Conservation (phyloP, 2,113 vertebrate species). For the Pelvicachromis taeniatus region DNA sequence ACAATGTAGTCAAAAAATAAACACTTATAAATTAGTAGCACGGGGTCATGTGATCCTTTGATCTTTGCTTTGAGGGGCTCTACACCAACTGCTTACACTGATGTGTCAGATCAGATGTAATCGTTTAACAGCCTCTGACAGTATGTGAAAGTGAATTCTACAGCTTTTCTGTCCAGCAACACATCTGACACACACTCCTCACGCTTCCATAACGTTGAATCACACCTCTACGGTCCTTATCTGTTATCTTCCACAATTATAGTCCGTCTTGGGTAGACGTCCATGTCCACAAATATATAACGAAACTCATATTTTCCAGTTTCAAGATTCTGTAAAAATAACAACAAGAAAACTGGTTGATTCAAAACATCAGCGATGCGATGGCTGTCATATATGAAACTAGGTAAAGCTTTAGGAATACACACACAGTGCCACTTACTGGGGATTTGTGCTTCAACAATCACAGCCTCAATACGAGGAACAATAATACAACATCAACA, state of each 20-base stretch:
- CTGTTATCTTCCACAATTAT: conserved; percentile 92
- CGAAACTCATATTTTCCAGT: conserved; percentile 83
- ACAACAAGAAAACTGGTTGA: neutral
- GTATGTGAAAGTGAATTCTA: neutral
- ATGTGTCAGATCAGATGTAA: neutral
- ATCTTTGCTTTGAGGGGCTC: neutral
- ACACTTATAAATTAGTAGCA: neutral
- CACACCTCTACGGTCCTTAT: conserved; percentile 24
- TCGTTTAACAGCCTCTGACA: neutral
- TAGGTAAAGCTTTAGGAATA: neutral
- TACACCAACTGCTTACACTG: neutral
- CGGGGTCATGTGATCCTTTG: neutral
- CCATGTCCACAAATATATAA: conserved; percentile 89
- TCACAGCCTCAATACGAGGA: neutral
- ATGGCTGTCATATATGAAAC: neutral
- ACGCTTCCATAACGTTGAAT: neutral
- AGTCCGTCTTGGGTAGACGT: conserved; percentile 84
- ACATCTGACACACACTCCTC: neutral
- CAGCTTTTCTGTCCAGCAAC: neutral
- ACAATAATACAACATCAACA: neutral
- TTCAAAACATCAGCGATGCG: neutral
- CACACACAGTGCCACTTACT: neutral
- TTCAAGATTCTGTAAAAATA: conserved; percentile 79
- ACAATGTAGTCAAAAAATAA: neutral
- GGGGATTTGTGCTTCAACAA: neutral